Conservation (phyloP, 2,888 invertebrate species). For the Trissoscelio sp. region DNA sequence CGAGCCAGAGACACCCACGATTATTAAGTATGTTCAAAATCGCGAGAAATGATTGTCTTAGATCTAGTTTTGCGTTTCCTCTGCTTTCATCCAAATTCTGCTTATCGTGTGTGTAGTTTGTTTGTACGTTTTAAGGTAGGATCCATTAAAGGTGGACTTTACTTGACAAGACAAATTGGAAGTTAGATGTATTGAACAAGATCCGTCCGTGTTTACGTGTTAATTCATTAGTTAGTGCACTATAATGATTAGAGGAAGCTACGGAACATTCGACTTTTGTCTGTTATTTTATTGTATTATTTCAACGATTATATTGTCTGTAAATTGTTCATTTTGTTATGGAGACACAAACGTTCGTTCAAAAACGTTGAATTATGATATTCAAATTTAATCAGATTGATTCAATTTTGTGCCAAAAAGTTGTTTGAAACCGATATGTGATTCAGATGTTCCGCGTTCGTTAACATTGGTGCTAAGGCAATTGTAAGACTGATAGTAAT, state of each 20-base stretch:
- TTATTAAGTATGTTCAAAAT: constrained; percentile 26
- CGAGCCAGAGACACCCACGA: constrained; percentile 64
- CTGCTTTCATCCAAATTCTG: too few species aligned
- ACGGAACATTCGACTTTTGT: background rate
- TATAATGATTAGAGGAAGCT: constrained; percentile 53
- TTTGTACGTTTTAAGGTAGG: too few species aligned
- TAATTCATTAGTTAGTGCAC: constrained; percentile 28
- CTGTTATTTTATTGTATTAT: background rate
- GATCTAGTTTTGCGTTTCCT: background rate
- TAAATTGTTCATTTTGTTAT: too few species aligned
- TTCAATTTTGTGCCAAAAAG: constrained; percentile 1
- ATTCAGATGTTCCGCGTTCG: constrained; percentile 35
- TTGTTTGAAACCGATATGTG: constrained; percentile 33
- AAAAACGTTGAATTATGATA: too few species aligned
- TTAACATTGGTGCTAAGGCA: constrained; percentile 66
- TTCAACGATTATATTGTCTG: too few species aligned
- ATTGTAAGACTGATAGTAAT: constrained; percentile 67
- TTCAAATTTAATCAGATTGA: constrained; percentile 1
- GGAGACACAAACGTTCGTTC: too few species aligned
- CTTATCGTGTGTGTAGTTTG: too few species aligned
- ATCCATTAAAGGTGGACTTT: background rate
- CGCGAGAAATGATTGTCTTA: background rate
- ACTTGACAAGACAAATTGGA: constrained; percentile 10
- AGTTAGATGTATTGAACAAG: constrained; percentile 26
- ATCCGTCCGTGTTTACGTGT: constrained; percentile 57